A percentile compares a stretch with the other conserved stretches of the same genome.
Conservation (phyloP, 1,140 invertebrate species). For the Portunus trituberculatus region DNA sequence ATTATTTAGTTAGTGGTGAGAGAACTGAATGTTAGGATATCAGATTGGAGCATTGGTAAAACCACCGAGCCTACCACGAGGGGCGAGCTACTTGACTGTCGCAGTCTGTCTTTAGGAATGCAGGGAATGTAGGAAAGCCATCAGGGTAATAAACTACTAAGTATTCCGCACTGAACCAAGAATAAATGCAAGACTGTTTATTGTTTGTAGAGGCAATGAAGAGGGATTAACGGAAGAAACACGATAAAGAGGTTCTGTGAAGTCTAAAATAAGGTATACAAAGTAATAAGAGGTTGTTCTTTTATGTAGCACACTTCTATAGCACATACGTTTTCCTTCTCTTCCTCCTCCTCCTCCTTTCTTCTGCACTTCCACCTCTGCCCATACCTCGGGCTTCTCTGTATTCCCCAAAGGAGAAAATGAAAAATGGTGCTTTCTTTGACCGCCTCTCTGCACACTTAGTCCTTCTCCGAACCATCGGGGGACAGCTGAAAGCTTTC, state of each 20-base stretch:
- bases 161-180: not conserved
- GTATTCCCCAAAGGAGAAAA: too few relatives aligned
- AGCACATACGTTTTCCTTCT: not conserved
- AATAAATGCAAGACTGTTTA: not conserved
- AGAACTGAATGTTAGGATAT: not conserved
- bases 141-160: not conserved
- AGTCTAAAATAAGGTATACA: not conserved
- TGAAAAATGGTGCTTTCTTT: too few relatives aligned
- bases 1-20: not conserved
- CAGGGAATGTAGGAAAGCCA: not conserved
- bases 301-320: not conserved
- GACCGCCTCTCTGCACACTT: too few relatives aligned
- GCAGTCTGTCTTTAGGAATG: not conserved
- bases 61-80: not conserved
- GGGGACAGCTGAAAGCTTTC: too few relatives aligned
- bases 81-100: not conserved
- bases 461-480: too few relatives aligned
- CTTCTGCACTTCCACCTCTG: not conserved
- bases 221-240: not conserved
- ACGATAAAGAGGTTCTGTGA: not conserved
- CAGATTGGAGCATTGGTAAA: not conserved
- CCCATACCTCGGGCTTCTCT: not conserved
- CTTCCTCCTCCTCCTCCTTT: not conserved
- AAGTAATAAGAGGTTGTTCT: not conserved
- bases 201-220: not conserved